Base-by-base conservation (phyloP, 2,113 vertebrate genomes). In the Brachionichthys hirsutus region DNA sequence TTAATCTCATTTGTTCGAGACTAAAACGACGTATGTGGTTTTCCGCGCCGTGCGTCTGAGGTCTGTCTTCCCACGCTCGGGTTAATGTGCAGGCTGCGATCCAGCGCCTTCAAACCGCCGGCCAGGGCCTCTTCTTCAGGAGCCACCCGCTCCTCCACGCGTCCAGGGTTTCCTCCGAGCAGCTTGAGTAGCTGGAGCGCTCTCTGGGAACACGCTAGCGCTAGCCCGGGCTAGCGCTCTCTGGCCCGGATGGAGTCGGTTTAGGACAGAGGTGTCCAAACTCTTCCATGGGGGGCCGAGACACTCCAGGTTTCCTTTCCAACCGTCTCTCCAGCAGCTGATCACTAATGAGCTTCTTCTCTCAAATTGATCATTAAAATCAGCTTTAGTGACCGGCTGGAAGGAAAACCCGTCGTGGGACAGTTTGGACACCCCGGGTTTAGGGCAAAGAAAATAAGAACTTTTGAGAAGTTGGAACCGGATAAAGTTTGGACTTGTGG, bases 1-100 rank as follows among this genome's bases (percentile, higher is more conserved):
- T 82, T 83, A 83, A 81, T 89, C 84, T 83, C 80, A 71, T 83
- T 83, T 80, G 77, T 74, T 84, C 83, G 74, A 72, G 74, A 74
- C 67, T 77, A 71, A 82, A 83, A 83, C 81, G 58, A 85, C 82
- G 66, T 62, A 65, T 80, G 80, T 61, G 75, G 85, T 66, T 86
- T 87, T 82, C 64, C 67, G 76, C 67, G 45, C 74, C 54, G 64
- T 51, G 64, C 48, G 38, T 56, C 54, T 64, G 72, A 85, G 81
- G 67, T 82, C 78, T 64, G 76, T 62, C 67, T 81, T 67, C 67
- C 69, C 75, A 68, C 78, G 77, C 75, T 81, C 44, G 70, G 77
- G 80, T 83, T 75, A 70, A 83, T 40, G 47, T 68, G 62, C 70
- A 35, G 67, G 68, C 60, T 67, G 57, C 19, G 20, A 47, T 84